Base-by-base conservation (phyloP, 2,888 invertebrate species). In the Callosobruchus maculatus region DNA sequence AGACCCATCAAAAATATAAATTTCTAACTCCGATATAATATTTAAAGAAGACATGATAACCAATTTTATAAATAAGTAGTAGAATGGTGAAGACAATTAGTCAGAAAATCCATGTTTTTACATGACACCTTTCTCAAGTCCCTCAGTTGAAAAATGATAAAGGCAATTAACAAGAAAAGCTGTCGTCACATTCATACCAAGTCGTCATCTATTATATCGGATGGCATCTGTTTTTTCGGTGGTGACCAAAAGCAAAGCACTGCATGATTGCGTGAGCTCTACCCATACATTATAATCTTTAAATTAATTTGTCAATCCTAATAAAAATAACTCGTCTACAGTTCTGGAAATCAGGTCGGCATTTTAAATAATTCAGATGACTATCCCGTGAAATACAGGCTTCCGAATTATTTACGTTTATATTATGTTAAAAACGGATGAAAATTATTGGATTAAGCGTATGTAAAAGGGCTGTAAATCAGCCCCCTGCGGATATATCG, bases 291-390 rank as follows among this genome's bases (percentile, higher is more conserved):
- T 79, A 78, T 74, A 75, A 71, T 69, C 74, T 78, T 75, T 75
- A 77, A 77, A 78, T 80, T 78, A 77, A 78, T 79, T 78, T 78
- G 78, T 78, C 78, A 77, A 75, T 78, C 75, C 74, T 74, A 78
- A 78, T 78, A 77, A 78, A 74, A 78, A 75, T 75, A 74, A 72
- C 74, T 71, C 74, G 74, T 75, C 74, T 72, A 71, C 21, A 72
- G 72, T 69, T 71, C 71, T 69, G 74, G 31, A 75, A 67, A 69
- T 20, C 49, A 49, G 49, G 26, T 70, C 21, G 73, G 20, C 49
- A 70, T 22, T 72, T 74, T 71, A 72, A 72, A 69, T 68, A 70
- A 68, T 71, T 72, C 69, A 72, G 74, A 72, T 74, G 72, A 67
- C 70, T 72, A 74, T 74, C 74, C 69, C 68, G 26, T 72, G 71